These are phyloP conservation scores for Cottus gobio DNA, from an alignment of 2,113 vertebrate species.

Conservation along the genomic window DNA sequence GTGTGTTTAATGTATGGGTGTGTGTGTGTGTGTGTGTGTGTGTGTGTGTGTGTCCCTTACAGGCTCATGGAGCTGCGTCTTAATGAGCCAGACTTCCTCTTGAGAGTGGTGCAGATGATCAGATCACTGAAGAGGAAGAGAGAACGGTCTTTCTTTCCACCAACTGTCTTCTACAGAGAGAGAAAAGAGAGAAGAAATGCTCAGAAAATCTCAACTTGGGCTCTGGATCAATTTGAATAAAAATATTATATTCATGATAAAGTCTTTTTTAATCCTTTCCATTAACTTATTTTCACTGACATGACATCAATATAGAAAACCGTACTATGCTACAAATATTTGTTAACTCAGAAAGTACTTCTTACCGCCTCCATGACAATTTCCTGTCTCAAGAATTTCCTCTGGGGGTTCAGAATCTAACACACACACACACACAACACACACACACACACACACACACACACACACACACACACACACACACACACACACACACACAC, in stretches of 20 bases:
- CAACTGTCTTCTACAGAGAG: conserved; percentile 88
- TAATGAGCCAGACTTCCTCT: conserved; percentile 97
- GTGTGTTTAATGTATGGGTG: neutral
- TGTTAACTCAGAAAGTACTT: neutral
- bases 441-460: conserved; percentile 3
- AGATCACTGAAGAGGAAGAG: conserved; percentile 98
- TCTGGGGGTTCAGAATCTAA: conserved; percentile 94
- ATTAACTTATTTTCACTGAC: neutral
- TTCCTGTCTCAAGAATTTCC: conserved; percentile 97
- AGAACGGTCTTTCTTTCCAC: conserved; percentile 97
- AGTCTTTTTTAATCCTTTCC: neutral
- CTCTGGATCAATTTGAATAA: neutral
- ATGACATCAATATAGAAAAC: neutral
- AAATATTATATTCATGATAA: neutral
- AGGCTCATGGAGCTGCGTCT: conserved; percentile 98
- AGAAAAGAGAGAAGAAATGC: neutral
- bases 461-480: neutral
- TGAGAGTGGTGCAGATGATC: conserved; percentile 96
- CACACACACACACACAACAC: conserved; percentile 27
- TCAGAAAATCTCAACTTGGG: neutral
- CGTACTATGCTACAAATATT: neutral
- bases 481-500: conserved; percentile 10
- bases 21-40: neutral
- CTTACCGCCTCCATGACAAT: conserved; percentile 98
- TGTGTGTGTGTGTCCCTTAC: conserved; percentile 77